These are phyloP conservation scores for Dermatophagoides farinae DNA, from an alignment of 1,140 invertebrate species.

Conservation along the genomic window DNA sequence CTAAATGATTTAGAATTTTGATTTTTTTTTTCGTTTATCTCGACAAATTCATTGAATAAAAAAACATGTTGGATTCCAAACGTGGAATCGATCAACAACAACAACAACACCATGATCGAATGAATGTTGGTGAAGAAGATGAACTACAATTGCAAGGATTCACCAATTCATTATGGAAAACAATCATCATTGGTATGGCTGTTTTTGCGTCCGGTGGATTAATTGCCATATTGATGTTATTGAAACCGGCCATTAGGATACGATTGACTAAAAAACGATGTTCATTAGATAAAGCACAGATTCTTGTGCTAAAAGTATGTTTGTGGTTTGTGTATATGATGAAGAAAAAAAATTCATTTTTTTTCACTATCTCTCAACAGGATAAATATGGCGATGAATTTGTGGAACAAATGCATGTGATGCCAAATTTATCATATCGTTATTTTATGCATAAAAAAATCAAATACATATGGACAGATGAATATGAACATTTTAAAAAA, in stretches of 20 bases:
- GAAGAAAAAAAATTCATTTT: too few species aligned
- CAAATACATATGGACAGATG: constrained; percentile 26
- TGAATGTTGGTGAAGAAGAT: constrained; percentile 16
- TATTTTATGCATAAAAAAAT: constrained; percentile 26
- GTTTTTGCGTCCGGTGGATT: constrained; percentile 11
- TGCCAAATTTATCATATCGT: constrained; percentile 4
- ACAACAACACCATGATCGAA: background rate
- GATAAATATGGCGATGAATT: constrained; percentile 17
- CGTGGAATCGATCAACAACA: background rate
- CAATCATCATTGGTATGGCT: constrained; percentile 5
- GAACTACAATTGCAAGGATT: constrained; percentile 15
- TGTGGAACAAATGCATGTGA: constrained; percentile 13
- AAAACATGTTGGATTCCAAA: background rate
- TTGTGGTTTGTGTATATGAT: too few species aligned
- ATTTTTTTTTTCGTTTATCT: too few species aligned
- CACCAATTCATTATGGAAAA: constrained; percentile 5
- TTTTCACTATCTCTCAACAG: background rate
- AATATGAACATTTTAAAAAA: constrained; percentile 20
- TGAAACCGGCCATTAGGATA: constrained; percentile 12
- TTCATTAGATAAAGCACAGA: constrained; percentile 43
- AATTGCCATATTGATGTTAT: constrained; percentile 12
- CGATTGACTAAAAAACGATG: constrained; percentile 40
- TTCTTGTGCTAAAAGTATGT: constrained; percentile 52
- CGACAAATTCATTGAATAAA: background rate
- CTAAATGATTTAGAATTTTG: too few species aligned